Base-by-base conservation (phyloP, 2,797 vertebrate genomes). In the Lophotriccus pileatus region DNA sequence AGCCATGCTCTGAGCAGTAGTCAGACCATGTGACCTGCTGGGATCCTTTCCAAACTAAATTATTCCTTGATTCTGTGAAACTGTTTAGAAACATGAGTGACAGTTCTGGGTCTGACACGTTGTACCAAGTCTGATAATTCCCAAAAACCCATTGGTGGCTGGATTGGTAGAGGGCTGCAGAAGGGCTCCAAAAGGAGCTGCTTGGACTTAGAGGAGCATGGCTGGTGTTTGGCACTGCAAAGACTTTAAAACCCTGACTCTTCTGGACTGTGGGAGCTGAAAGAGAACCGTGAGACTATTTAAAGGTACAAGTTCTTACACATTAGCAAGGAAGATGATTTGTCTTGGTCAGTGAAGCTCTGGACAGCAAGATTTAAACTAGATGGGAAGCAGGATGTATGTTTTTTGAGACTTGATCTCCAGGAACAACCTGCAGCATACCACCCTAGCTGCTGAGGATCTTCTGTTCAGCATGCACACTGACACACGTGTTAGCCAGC, bases 41-140 rank as follows among this genome's bases (percentile, higher is more conserved):
- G 91, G 83, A 88, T 78, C 74, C 44, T 62, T 95, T 93, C 94
- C 95, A 94, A 88, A 79, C 55, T 74, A 79, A 95, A 94, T 96
- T 86, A 79, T 93, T 90, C 59, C 77, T 81, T 73, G 55, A 63
- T 96, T 95, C 85, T 69, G 23, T 95, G 91, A 94, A 96, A 87
- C 77, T 73, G 52, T 93, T 96, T 96, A 74, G 88, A 93, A 90
- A 81, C 74, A 67, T 0, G 10, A 56, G 63, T 87, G 84, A 44
- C 59, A 79, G 53, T 81, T 96, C 69, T 88, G 58, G 14, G n/a
- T 81, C 83, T 78, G 83, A 81, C 50, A 39, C 2, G 1, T 81
- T 73, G 37, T 39, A 59, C 16, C 0, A 0, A 37, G 21, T 81
- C 69, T 69, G 80, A 52, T 1, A 9, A 20, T 80, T 90, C 41